These are phyloP conservation scores for Malurus splendens DNA, from an alignment of 2,797 vertebrate genomes.

Conservation along the genomic window DNA sequence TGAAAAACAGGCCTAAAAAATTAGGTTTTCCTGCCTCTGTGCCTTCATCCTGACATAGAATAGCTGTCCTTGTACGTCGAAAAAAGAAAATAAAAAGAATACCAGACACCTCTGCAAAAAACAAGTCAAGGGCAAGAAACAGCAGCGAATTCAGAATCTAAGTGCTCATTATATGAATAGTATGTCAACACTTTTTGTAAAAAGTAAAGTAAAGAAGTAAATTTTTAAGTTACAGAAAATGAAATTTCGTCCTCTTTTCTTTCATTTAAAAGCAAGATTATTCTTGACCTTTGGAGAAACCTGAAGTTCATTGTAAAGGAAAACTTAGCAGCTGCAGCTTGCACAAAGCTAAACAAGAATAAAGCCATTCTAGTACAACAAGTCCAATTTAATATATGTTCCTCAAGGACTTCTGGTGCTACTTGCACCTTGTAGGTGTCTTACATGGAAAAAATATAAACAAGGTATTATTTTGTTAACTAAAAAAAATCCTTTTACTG, in stretches of 20 bases:
- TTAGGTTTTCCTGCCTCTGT: background rate
- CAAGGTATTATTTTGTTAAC: background rate
- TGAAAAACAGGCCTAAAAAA: background rate
- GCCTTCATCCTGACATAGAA: background rate
- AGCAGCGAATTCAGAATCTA: background rate
- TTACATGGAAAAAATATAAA: background rate
- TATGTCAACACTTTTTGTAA: background rate
- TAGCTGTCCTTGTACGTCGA: background rate
- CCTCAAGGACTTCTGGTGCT: background rate
- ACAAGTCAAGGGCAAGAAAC: background rate
- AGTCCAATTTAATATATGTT: constrained; percentile 1
- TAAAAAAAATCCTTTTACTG: background rate
- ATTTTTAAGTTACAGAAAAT: background rate
- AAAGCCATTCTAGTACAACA: background rate
- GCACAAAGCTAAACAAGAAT: constrained; percentile 1
- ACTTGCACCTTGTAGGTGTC: background rate
- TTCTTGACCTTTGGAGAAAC: constrained; percentile 15
- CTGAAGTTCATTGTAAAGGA: background rate
- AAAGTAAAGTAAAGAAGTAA: background rate
- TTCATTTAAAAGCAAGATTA: constrained; percentile 14
- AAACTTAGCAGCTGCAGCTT: background rate
- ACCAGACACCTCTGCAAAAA: background rate
- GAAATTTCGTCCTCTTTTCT: background rate
- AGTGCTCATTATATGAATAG: background rate
- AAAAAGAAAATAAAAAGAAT: background rate